phyloP scores from a whole-genome alignment of 2,888 invertebrate species.

The Phasia obesa region DNA sequence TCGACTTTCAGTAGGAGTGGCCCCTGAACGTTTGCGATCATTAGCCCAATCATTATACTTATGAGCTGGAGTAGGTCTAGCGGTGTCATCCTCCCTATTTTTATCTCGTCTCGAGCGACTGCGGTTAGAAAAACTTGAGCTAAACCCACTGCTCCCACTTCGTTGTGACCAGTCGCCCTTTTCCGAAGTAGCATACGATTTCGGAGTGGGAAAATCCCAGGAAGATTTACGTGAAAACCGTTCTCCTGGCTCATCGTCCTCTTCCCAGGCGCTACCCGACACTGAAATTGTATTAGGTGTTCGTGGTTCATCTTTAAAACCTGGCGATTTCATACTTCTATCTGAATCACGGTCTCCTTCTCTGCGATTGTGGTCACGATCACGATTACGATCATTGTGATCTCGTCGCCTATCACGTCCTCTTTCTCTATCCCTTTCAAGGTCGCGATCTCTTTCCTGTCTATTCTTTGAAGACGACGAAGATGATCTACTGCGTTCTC shows the following conservation, averaged over 20 bases:
- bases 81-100: conserved; percentile 86
- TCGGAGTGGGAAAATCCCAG: conserved; percentile 97
- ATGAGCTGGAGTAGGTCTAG: conserved; percentile 93
- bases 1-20: conserved; percentile 84
- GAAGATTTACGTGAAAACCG: conserved; percentile 87
- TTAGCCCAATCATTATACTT: conserved; percentile 90
- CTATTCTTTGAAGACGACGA: conserved; percentile 77
- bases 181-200: conserved; percentile 82
- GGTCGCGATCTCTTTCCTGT: conserved; percentile 78
- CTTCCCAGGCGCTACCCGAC: conserved; percentile 85
- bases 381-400: conserved; percentile 72
- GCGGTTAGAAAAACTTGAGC: conserved; percentile 75
- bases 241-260: conserved; percentile 84
- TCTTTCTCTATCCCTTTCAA: conserved; percentile 74
- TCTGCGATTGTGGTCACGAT: conserved; percentile 75
- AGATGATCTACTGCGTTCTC: conserved; percentile 74
- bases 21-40: conserved; percentile 86
- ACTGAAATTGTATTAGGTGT: conserved; percentile 89
- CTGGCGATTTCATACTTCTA: conserved; percentile 83
- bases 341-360: conserved; percentile 74
- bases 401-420: conserved; percentile 77
- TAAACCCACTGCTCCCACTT: conserved; percentile 73
- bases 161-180: conserved; percentile 80
- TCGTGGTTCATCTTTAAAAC: conserved; percentile 92
- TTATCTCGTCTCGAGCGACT: conserved; percentile 74